phyloP scores from a whole-genome alignment of 1,140 invertebrate species.

The Sycobia sp. region DNA sequence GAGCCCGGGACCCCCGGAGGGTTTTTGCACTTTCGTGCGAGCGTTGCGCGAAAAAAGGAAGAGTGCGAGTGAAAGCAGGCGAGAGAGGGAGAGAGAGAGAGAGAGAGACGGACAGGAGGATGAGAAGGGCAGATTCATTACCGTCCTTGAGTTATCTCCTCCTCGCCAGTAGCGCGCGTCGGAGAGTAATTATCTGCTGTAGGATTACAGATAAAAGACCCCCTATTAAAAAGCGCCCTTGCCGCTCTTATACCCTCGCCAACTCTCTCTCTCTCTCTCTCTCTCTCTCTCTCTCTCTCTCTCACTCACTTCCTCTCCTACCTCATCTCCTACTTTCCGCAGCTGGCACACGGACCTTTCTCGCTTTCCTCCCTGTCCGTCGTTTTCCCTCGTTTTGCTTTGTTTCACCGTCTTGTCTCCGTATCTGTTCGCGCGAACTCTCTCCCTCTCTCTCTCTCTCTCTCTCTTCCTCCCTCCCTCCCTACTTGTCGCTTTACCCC shows the following conservation, averaged over 20 bases:
- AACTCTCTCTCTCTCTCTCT: neutral
- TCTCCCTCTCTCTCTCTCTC: neutral
- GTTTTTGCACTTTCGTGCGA: slow-evolving; percentile 40
- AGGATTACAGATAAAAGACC: slow-evolving; percentile 54
- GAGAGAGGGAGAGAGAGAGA: too few relatives aligned
- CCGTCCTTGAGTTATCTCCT: slow-evolving; percentile 51
- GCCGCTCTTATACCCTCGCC: slow-evolving; percentile 24
- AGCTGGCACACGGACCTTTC: neutral
- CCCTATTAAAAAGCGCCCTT: slow-evolving; percentile 45
- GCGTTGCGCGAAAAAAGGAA: slow-evolving; percentile 35
- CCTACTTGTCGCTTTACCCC: neutral
- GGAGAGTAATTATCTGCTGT: slow-evolving; percentile 56
- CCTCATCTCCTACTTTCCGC: too few relatives aligned
- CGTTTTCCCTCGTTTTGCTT: too few relatives aligned
- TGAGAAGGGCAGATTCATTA: slow-evolving; percentile 51
- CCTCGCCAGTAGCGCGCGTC: slow-evolving; percentile 41
- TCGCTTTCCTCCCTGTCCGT: neutral
- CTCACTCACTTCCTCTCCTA: too few relatives aligned
- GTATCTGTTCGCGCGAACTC: neutral
- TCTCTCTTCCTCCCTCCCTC: too few relatives aligned
- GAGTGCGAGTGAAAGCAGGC: too few relatives aligned
- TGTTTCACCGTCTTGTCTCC: neutral
- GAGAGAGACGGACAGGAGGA: slow-evolving; percentile 22
- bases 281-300: neutral
- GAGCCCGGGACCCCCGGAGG: slow-evolving; percentile 1